These are phyloP conservation scores for Bugulina stolonifera DNA, from an alignment of 2,888 invertebrate species.

Conservation along the genomic window DNA sequence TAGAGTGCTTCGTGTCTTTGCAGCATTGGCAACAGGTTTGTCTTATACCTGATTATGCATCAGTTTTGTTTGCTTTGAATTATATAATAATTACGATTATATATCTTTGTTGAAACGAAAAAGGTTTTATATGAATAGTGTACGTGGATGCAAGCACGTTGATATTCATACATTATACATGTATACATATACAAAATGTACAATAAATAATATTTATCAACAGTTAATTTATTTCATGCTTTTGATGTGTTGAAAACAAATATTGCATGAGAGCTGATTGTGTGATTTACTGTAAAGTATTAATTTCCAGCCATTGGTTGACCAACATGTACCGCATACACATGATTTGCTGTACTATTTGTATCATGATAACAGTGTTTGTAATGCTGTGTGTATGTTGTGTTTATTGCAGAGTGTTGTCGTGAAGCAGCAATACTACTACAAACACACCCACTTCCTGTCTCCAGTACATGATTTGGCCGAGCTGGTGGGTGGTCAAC, in stretches of 20 bases:
- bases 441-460: neutral
- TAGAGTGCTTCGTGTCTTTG: too few species aligned
- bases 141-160: too few species aligned
- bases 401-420: neutral
- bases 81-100: too few species aligned
- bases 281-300: neutral
- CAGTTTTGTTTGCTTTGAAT: too few species aligned
- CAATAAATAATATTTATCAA: too few species aligned
- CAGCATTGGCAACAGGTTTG: too few species aligned
- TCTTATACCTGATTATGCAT: too few species aligned
- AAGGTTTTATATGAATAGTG: too few species aligned
- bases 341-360: neutral
- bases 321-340: neutral
- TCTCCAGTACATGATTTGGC: neutral
- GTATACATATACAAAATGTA: too few species aligned
- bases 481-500: too few species aligned
- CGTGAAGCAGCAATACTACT: neutral
- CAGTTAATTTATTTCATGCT: constrained; percentile 16
- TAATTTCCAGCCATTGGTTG: neutral
- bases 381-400: neutral
- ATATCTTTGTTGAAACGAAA: too few species aligned
- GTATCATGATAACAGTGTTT: neutral
- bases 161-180: too few species aligned
- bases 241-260: neutral
- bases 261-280: neutral